Evolutionary conservation across 1,140 invertebrate genomes (phyloP).

Genomic region (Aplysia californica): DNA sequence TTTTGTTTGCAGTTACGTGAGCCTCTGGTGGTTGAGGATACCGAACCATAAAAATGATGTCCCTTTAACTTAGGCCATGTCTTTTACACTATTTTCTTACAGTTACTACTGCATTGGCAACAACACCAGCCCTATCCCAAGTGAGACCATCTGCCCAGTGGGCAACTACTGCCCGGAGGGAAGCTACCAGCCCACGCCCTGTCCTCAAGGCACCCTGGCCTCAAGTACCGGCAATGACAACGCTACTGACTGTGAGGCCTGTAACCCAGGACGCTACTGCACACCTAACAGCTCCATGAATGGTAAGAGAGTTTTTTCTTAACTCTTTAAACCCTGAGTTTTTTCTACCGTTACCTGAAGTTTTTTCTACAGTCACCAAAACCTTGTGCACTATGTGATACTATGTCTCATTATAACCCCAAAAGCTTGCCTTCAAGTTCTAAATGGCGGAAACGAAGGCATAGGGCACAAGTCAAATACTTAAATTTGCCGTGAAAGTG

Average conservation of each 20-base stretch:
- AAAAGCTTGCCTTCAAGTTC: too few relatives aligned
- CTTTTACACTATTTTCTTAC: constrained; percentile 10
- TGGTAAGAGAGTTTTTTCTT: constrained; percentile 40
- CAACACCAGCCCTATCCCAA: constrained; percentile 53
- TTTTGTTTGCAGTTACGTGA: too few relatives aligned
- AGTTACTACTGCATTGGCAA: constrained; percentile 64
- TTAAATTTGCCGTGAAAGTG: too few relatives aligned
- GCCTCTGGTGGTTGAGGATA: too few relatives aligned
- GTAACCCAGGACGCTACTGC: constrained; percentile 64
- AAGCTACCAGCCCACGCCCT: constrained; percentile 55
- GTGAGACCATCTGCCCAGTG: constrained; percentile 54
- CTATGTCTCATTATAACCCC: too few relatives aligned
- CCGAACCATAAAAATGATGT: too few relatives aligned
- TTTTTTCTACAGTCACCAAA: too few relatives aligned
- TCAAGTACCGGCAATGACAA: constrained; percentile 53
- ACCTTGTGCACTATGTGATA: too few relatives aligned
- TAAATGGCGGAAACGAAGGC: too few relatives aligned
- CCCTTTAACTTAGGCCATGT: too few relatives aligned
- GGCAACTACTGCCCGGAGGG: constrained; percentile 65
- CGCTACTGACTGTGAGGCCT: constrained; percentile 55
- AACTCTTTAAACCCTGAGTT: not conserved
- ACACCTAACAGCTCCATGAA: constrained; percentile 55
- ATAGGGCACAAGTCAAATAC: too few relatives aligned
- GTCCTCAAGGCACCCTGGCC: constrained; percentile 59
- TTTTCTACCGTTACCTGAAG: too few relatives aligned